These are phyloP conservation scores for Batillaria attramentaria DNA, from an alignment of 1,140 invertebrate species.

Conservation along the genomic window DNA sequence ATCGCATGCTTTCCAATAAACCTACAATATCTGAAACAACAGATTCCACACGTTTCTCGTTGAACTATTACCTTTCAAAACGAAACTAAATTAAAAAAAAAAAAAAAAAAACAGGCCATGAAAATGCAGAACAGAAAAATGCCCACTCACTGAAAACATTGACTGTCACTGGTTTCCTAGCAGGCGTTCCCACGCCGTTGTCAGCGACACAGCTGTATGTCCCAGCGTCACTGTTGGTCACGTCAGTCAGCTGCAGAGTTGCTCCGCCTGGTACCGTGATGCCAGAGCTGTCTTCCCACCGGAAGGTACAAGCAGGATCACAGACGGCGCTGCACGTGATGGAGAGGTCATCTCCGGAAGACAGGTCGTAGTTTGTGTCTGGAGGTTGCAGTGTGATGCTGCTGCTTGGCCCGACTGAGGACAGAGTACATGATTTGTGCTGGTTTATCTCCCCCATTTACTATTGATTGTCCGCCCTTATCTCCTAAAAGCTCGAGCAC, in stretches of 20 bases:
- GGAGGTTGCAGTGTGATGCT: slow-evolving; percentile 15
- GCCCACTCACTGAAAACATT: slow-evolving; percentile 15
- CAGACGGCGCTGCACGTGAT: slow-evolving; percentile 30
- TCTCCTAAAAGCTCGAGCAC: too few relatives aligned
- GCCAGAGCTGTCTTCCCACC: slow-evolving; percentile 24
- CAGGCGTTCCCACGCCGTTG: slow-evolving; percentile 31
- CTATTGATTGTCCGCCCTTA: too few relatives aligned
- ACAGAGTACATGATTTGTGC: too few relatives aligned
- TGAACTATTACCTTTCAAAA: neutral
- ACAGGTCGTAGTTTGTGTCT: slow-evolving; percentile 5
- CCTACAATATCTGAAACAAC: too few relatives aligned
- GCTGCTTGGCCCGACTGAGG: slow-evolving; percentile 29
- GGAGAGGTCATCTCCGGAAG: slow-evolving; percentile 15
- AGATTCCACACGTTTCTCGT: neutral
- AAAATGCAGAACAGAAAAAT: neutral
- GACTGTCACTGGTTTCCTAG: slow-evolving; percentile 15
- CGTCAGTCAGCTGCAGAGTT: slow-evolving; percentile 5
- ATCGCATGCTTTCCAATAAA: too few relatives aligned
- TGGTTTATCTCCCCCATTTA: too few relatives aligned
- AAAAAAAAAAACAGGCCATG: neutral
- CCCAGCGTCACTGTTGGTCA: neutral
- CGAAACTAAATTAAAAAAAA: neutral
- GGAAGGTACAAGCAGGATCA: slow-evolving; percentile 33
- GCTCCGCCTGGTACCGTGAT: neutral
- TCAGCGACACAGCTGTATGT: slow-evolving; percentile 27